phyloP scores from a whole-genome alignment of 2,797 vertebrate species.

The Hydrophis major region DNA sequence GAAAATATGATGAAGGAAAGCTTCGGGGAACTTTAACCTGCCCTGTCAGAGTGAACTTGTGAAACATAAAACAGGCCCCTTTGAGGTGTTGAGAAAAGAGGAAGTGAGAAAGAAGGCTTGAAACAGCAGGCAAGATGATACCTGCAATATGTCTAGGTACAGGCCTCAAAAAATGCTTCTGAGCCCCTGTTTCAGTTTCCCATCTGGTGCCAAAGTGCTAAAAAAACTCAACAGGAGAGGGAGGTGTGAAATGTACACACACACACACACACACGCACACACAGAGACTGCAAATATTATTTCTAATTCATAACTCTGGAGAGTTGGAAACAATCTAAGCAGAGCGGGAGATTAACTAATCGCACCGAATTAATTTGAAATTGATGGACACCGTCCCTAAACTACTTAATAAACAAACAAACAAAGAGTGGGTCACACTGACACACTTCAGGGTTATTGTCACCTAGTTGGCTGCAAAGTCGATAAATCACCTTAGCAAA shows the following conservation, averaged over 20 bases:
- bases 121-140: constrained; percentile 11
- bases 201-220: constrained; percentile 21
- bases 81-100: constrained; percentile 39
- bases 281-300: background rate
- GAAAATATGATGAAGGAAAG: constrained; percentile 41
- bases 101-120: background rate
- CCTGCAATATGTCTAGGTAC: constrained; percentile 25
- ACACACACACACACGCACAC: background rate
- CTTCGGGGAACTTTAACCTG: constrained; percentile 53
- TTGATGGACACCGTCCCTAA: background rate
- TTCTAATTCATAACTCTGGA: constrained; percentile 5
- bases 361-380: background rate
- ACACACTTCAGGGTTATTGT: background rate
- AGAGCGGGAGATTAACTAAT: background rate
- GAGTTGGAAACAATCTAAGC: background rate
- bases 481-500: background rate
- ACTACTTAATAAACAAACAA: background rate
- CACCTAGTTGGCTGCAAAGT: background rate
- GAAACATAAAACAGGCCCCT: background rate
- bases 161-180: constrained; percentile 43
- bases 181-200: background rate
- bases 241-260: background rate
- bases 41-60: constrained; percentile 44
- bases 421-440: background rate
- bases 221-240: constrained; percentile 13